phyloP scores from a whole-genome alignment of 2,797 vertebrate genomes.

The Cheirogaleus major region DNA sequence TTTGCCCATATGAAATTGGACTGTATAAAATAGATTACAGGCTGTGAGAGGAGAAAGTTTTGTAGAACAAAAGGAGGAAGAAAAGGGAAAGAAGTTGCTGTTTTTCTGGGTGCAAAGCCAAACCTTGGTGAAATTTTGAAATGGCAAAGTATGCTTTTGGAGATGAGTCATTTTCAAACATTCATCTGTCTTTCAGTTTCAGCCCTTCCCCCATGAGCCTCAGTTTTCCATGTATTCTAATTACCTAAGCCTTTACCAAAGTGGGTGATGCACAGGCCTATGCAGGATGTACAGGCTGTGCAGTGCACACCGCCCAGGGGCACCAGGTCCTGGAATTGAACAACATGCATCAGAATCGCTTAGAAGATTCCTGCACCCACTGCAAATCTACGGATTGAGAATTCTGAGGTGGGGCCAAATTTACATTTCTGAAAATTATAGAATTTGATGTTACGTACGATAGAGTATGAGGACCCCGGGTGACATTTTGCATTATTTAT shows the following conservation, averaged over 20 bases:
- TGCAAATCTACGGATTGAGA: background rate
- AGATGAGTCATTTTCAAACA: background rate
- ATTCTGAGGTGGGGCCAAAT: background rate
- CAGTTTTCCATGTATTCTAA: background rate
- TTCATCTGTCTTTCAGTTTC: background rate
- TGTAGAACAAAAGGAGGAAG: background rate
- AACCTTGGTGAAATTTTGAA: conserved; percentile 13
- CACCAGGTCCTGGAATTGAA: background rate
- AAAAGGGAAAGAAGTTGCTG: background rate
- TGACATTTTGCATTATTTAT: background rate
- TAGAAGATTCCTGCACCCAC: background rate
- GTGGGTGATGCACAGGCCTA: too few species aligned
- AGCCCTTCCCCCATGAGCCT: background rate
- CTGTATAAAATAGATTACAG: background rate
- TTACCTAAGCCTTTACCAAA: background rate
- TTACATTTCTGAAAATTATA: background rate
- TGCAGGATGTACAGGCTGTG: rapidly evolving
- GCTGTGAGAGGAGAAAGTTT: background rate
- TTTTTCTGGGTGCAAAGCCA: background rate
- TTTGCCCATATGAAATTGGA: background rate
- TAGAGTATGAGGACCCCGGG: background rate
- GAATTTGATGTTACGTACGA: background rate
- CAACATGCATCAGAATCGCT: background rate
- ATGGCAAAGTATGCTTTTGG: background rate
- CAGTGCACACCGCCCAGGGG: background rate